These are phyloP conservation scores for Ceratitis capitata DNA, from an alignment of 1,140 invertebrate species.

Conservation along the genomic window DNA sequence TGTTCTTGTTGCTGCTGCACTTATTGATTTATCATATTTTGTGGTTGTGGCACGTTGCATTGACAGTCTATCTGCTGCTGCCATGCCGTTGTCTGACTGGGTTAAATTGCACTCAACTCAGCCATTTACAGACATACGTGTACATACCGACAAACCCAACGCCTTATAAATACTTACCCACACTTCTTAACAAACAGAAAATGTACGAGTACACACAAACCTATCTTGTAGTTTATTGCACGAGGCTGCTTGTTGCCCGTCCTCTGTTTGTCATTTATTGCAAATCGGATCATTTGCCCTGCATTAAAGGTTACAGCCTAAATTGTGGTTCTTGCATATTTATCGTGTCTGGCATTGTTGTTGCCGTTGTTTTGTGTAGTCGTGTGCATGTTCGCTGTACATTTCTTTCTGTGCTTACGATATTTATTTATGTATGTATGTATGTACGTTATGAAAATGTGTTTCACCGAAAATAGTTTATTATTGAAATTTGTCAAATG, in stretches of 20 bases:
- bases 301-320: conserved; percentile 21
- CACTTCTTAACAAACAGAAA: not conserved
- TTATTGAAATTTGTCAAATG: conserved; percentile 2
- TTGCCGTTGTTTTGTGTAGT: not conserved
- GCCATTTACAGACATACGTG: no score
- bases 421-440: not conserved
- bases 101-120: conserved; percentile 23
- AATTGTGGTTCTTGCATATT: not conserved
- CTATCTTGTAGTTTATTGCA: no score
- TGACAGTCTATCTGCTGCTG: conserved; percentile 3
- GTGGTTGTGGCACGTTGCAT: conserved; percentile 26
- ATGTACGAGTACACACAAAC: not conserved
- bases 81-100: not conserved
- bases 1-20: not conserved
- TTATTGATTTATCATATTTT: conserved; percentile 38
- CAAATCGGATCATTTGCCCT: not conserved
- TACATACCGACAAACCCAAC: no score
- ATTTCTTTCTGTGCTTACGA: not conserved
- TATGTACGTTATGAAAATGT: not conserved
- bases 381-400: not conserved
- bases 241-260: not conserved
- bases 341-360: not conserved
- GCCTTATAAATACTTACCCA: not conserved
- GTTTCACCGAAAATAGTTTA: not conserved
- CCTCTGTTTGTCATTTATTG: not conserved